These are phyloP conservation scores for Salvator merianae DNA, from an alignment of 2,113 vertebrate species.

Conservation along the genomic window DNA sequence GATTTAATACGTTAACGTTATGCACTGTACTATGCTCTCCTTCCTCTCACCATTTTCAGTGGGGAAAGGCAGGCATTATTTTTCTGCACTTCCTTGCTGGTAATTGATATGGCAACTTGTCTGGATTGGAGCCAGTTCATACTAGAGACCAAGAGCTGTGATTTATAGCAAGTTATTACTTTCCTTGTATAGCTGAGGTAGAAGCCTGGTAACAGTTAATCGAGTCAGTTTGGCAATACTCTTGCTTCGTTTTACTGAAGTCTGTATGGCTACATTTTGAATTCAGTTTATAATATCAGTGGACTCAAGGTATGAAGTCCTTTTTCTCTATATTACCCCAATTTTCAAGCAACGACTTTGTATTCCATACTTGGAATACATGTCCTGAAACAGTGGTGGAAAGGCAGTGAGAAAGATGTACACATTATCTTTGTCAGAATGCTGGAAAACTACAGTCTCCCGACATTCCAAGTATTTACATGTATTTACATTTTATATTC, in stretches of 20 bases:
- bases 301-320: neutral
- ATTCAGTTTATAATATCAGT: no score
- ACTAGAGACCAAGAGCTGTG: neutral
- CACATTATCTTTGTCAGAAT: neutral
- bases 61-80: neutral
- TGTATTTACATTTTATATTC: no score
- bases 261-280: neutral
- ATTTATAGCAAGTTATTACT: neutral
- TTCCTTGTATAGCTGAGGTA: neutral
- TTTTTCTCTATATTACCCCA: neutral
- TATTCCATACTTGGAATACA: no score
- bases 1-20: constrained; percentile 26
- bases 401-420: neutral
- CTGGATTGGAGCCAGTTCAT: neutral
- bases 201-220: neutral
- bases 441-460: no score
- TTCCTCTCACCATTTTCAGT: neutral
- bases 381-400: no score
- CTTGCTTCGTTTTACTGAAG: neutral
- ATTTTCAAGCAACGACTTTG: neutral
- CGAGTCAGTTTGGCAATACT: neutral
- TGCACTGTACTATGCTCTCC: neutral
- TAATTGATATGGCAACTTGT: neutral
- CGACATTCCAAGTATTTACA: no score
- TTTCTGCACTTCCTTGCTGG: neutral